Evolutionary conservation across 2,797 vertebrate genomes (phyloP).

Genomic region (Botia almorhae): DNA sequence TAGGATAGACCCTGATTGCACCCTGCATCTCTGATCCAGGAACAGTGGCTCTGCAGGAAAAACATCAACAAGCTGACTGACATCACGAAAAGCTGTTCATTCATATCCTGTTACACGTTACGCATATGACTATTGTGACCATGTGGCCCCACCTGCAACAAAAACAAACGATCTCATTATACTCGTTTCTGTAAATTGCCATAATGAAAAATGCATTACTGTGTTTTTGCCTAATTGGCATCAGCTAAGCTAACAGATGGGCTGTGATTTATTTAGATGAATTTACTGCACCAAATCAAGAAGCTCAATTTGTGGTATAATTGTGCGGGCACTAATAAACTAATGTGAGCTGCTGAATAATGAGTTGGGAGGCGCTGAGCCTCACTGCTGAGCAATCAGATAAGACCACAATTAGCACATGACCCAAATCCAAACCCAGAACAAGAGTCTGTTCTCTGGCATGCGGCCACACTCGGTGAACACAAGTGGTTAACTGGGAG

Average conservation of each 20-base stretch:
- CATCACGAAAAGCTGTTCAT: neutral
- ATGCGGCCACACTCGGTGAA: neutral
- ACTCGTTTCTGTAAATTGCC: slow-evolving; percentile 24
- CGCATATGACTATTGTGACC: neutral
- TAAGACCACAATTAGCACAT: slow-evolving; percentile 36
- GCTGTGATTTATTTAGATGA: slow-evolving; percentile 48
- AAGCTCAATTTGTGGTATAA: slow-evolving; percentile 49
- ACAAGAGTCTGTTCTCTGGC: slow-evolving; percentile 31
- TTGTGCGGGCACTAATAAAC: slow-evolving; percentile 53
- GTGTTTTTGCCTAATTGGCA: slow-evolving; percentile 33
- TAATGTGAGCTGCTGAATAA: slow-evolving; percentile 56
- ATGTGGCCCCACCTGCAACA: slow-evolving; percentile 1
- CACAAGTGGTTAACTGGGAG: slow-evolving; percentile 52
- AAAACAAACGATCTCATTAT: slow-evolving; percentile 4
- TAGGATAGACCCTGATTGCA: slow-evolving; percentile 14
- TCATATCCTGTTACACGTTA: slow-evolving; percentile 23
- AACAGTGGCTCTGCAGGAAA: slow-evolving; percentile 31
- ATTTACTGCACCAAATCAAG: slow-evolving; percentile 49
- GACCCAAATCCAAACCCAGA: slow-evolving; percentile 36
- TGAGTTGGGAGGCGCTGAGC: slow-evolving; percentile 35
- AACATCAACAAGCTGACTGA: neutral
- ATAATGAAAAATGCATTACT: slow-evolving; percentile 4
- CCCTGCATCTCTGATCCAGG: slow-evolving; percentile 6
- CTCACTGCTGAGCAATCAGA: slow-evolving; percentile 23
- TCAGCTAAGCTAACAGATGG: slow-evolving; percentile 54